Evolutionary conservation across 2,797 vertebrate species (phyloP), one percentile per base, ranked within the genome.

Genomic region (Muscicapa comitata): DNA sequence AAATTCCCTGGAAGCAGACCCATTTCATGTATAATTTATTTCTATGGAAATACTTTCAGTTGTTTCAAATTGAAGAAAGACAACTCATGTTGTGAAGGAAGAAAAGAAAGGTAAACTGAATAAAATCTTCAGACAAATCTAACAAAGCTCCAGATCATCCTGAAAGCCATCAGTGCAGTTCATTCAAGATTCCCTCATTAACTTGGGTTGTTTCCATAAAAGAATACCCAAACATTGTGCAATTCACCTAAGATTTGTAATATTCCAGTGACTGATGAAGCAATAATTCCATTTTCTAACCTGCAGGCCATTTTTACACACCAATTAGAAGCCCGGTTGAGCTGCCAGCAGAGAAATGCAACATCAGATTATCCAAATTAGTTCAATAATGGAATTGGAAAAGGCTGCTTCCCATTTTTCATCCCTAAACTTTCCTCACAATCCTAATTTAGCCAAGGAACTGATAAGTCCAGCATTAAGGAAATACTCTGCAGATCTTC

Each of bases 401-500:
- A 47, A 55, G 17, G 8, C 6, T 38, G 38, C 48, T 40, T 73
- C 26, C 20, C 6, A 3, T 7, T 71, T 38, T 61, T 31, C 31
- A 57, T n/a, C 48, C 59, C 61, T 42, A 29, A 70, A 53, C 35
- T 38, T 25, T n/a, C 31, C 54, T 67, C 35, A 67, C 23, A 50
- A 53, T 29, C 45, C 24, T n/a, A 20, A 54, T 31, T 68, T 7
- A 90, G 16, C 35, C 48, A 67, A 79, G 50, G 14, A 50, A 65
- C 12, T 21, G 13, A 2, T 19, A n/a, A 72, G 18, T 72, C 58
- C 55, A 80, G 13, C 53, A 58, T 28, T 26, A 78, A 54, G 19
- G 45, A 72, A 75, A 43, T 3, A 48, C 17, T 5, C 3, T 0
- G 17, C 0, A 0, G 3, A 9, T 12, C 17, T 43, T 47, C 72